Conservation (phyloP, 2,113 vertebrate genomes). For the Gobius niger region DNA sequence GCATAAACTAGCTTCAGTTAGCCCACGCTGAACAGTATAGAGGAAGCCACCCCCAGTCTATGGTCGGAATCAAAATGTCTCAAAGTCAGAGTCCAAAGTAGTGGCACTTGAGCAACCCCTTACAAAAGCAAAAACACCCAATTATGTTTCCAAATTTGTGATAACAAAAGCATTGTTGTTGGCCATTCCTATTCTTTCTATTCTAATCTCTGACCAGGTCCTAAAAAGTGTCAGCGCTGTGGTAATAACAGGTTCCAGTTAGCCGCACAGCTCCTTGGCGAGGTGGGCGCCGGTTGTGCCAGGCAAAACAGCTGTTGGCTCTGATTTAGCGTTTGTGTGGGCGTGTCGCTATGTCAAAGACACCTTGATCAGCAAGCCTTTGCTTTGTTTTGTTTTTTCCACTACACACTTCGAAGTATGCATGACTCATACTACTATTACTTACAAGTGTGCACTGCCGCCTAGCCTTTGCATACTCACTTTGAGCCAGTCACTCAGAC, state of each 20-base stretch:
- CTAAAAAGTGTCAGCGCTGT: constrained; percentile 28
- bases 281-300: constrained; percentile 11
- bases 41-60: too few relatives aligned
- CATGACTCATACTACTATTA: constrained; percentile 23
- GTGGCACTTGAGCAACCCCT: constrained; percentile 6
- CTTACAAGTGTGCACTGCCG: constrained; percentile 28
- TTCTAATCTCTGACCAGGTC: constrained; percentile 35
- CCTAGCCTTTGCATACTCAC: constrained; percentile 8
- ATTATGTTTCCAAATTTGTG: constrained; percentile 30
- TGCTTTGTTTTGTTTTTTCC: constrained; percentile 19
- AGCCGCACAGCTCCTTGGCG: constrained; percentile 35
- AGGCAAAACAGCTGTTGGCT: constrained; percentile 58
- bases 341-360: constrained; percentile 36
- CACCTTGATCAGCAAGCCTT: constrained; percentile 37
- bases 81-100: background rate
- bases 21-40: too few relatives aligned
- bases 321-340: constrained; percentile 2
- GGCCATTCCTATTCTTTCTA: constrained; percentile 17
- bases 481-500: constrained; percentile 37
- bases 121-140: constrained; percentile 23
- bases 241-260: constrained; percentile 49
- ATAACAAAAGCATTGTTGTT: constrained; percentile 34
- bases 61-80: background rate
- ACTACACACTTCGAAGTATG: constrained; percentile 18
- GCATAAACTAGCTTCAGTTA: too few relatives aligned